Evolutionary conservation across 2,888 invertebrate species (phyloP), one percentile per base, ranked within the genome.

Genomic region (Drosophila incognita): DNA sequence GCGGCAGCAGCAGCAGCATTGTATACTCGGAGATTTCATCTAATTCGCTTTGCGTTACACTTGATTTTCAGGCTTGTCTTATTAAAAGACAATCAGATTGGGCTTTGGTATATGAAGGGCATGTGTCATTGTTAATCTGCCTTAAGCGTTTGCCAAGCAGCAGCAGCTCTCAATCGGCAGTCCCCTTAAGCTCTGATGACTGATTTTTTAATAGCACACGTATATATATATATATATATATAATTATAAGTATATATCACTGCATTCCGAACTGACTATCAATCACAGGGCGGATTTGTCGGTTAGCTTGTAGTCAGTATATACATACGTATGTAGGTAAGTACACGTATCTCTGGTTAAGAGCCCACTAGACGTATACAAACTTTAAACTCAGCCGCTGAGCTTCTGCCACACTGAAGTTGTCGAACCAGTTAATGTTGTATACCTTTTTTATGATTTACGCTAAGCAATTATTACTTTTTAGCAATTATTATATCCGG

Each of bases 31-130:
- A 76, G 78, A 78, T 78, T 78, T 79, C 72, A 79, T 79, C 79
- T 79, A 72, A 79, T 79, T 79, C 76, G 76, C 78, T 79, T 79
- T 63, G 57, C 76, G 68, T 79, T 79, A 76, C 76, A 79, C 79
- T 79, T 79, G 80, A 79, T 79, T 76, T 79, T 79, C 60, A 54
- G 73, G 65, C 76, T 76, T 79, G 79, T 79, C 72, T 79, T 79
- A 79, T 79, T 79, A 76, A 79, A 79, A 79, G 64, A 79, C 79
- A 79, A 79, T 78, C 78, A 75, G 78, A 68, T 79, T 75, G 75
- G 63, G 64, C 42, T 63, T 36, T 15, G 40, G 24, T 49, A 67
- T 66, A 66, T 68, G 79, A 71, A 48, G 71, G 71, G 36, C 79
- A 79, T 78, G 65, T 78, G 65, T 72, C 65, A 69, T 62, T 65